Percentiles rank a stretch among this genome's conserved stretches.
These are phyloP conservation scores for Cephus rjabovi DNA, from an alignment of 2,888 invertebrate species.

Conservation along the genomic window DNA sequence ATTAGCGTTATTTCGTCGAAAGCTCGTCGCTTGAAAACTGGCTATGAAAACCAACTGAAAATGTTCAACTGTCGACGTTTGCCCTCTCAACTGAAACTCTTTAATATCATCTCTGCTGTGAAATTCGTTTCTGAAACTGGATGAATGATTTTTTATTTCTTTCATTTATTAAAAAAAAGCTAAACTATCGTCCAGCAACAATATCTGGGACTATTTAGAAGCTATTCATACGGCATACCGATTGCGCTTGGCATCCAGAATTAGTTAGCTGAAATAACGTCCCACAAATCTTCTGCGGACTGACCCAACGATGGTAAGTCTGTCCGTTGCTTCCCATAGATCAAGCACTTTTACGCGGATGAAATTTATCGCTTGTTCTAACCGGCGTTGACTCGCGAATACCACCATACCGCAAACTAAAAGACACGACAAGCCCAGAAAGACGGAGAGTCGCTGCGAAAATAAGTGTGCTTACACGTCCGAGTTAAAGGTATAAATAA, in stretches of 20 bases:
- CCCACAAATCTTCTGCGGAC: constrained; percentile 2
- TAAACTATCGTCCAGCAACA: too few relatives aligned
- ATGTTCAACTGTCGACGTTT: background rate
- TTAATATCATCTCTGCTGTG: too few relatives aligned
- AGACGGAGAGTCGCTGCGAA: too few relatives aligned
- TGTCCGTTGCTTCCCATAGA: constrained; percentile 7
- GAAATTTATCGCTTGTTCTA: constrained; percentile 23
- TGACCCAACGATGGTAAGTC: background rate
- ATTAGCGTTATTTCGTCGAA: background rate
- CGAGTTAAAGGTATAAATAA: too few relatives aligned
- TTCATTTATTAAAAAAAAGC: too few relatives aligned
- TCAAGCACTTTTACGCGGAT: constrained; percentile 5
- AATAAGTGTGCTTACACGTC: too few relatives aligned
- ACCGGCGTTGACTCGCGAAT: constrained; percentile 18
- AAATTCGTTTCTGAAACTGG: too few relatives aligned
- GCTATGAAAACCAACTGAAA: background rate
- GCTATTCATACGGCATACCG: background rate
- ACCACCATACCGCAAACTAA: constrained; percentile 1
- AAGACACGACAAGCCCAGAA: too few relatives aligned
- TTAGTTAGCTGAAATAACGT: constrained; percentile 5
- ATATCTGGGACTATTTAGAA: too few relatives aligned
- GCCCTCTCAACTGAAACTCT: too few relatives aligned
- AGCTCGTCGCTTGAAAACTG: background rate
- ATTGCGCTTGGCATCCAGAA: background rate
- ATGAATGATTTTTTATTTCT: too few relatives aligned